These are phyloP conservation scores for Brassicogethes aeneus DNA, from an alignment of 2,888 invertebrate genomes.

Conservation along the genomic window DNA sequence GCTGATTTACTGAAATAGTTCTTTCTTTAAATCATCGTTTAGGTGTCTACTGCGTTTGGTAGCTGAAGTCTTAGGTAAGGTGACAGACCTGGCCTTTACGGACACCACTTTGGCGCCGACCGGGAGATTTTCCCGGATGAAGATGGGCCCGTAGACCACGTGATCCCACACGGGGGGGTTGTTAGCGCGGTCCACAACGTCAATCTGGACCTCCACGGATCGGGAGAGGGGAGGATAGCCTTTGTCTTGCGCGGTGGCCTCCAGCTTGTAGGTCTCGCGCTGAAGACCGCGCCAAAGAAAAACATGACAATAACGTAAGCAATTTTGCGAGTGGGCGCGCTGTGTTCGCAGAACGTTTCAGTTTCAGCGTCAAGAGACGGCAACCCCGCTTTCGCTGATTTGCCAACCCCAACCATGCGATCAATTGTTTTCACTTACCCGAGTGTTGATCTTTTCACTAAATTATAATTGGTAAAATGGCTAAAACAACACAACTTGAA, in stretches of 20 bases:
- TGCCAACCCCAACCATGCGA: constrained; percentile 1
- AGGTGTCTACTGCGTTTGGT: too few species aligned
- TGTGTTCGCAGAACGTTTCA: neutral
- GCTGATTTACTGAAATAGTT: too few species aligned
- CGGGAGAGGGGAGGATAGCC: constrained; percentile 91
- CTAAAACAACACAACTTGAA: too few species aligned
- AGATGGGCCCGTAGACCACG: constrained; percentile 93
- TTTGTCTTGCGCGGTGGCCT: constrained; percentile 97
- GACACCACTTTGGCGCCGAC: constrained; percentile 96
- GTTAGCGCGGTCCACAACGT: constrained; percentile 96
- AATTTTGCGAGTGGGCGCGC: neutral
- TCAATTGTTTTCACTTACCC: too few species aligned
- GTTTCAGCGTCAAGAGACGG: too few species aligned
- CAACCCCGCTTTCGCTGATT: neutral
- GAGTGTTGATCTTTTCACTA: too few species aligned
- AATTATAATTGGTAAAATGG: too few species aligned
- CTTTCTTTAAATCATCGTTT: too few species aligned
- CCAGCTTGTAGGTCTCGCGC: constrained; percentile 97
- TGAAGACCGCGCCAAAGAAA: constrained; percentile 35
- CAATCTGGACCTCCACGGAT: constrained; percentile 96
- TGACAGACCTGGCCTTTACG: constrained; percentile 96
- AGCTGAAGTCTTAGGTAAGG: constrained; percentile 18
- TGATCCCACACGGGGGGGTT: constrained; percentile 97
- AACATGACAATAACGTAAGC: neutral
- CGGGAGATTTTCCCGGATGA: constrained; percentile 95